phyloP scores from a whole-genome alignment of 2,797 vertebrate genomes.

The Martes flavigula region DNA sequence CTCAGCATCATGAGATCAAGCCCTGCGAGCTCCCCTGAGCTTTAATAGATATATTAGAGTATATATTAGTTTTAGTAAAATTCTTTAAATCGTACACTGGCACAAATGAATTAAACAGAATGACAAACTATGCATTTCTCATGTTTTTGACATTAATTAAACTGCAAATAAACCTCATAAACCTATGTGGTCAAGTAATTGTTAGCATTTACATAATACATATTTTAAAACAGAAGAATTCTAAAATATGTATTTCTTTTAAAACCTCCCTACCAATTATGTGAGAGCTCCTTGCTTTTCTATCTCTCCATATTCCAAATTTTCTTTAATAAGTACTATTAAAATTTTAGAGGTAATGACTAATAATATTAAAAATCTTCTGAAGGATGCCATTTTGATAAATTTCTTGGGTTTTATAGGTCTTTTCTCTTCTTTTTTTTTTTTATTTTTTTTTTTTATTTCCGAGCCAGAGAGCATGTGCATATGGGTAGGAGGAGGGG shows the following conservation, averaged over 20 bases:
- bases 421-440: neutral
- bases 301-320: neutral
- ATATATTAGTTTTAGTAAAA: neutral
- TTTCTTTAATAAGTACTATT: neutral
- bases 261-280: conserved; percentile 27
- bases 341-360: conserved; percentile 15
- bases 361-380: neutral
- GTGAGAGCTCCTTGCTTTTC: neutral
- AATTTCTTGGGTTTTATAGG: neutral
- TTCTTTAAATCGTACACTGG: neutral
- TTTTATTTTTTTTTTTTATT: neutral
- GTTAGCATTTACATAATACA: neutral
- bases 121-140: conserved; percentile 26
- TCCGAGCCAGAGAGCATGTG: neutral
- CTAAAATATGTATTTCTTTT: conserved; percentile 38
- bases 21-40: neutral
- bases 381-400: conserved; percentile 21
- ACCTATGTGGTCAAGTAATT: neutral
- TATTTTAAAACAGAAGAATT: neutral
- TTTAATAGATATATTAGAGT: neutral
- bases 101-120: conserved; percentile 18
- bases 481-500: neutral
- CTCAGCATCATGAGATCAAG: neutral
- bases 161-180: neutral
- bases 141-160: neutral